Evolutionary conservation across 2,888 invertebrate genomes (phyloP).

Genomic region (Brassicogethes aeneus): DNA sequence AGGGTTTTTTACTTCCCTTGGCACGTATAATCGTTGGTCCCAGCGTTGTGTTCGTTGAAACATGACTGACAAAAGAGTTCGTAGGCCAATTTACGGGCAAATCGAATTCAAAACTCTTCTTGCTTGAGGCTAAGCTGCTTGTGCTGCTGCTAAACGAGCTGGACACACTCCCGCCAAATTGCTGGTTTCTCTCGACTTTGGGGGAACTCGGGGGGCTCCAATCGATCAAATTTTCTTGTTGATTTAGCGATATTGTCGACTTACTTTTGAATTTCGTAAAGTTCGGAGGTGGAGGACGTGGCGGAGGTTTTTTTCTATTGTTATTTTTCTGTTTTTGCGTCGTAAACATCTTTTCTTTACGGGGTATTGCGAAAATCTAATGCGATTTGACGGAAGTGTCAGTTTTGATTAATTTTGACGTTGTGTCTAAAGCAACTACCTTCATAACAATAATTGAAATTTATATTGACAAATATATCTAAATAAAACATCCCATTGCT

Average conservation of each 20-base stretch:
- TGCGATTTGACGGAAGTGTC: no score
- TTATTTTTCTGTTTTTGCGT: conserved; percentile 17
- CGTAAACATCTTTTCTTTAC: conserved; percentile 14
- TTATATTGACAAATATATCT: no score
- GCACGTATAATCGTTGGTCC: conserved; percentile 69
- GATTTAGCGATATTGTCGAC: conserved; percentile 32
- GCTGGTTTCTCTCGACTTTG: conserved; percentile 30
- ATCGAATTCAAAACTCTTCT: conserved; percentile 71
- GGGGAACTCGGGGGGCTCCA: conserved; percentile 44
- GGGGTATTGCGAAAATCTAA: no score
- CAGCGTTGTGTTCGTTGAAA: conserved; percentile 12
- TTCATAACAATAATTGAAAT: no score
- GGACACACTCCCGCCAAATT: conserved; percentile 36
- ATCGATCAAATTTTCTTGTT: conserved; percentile 40
- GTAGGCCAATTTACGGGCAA: conserved; percentile 38
- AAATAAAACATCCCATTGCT: no score
- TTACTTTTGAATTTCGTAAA: conserved; percentile 33
- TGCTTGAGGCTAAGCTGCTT: conserved; percentile 56
- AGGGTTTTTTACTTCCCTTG: conserved; percentile 35
- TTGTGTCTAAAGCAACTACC: no score
- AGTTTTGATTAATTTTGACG: no score
- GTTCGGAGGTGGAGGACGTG: conserved; percentile 62
- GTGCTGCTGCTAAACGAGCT: conserved; percentile 39
- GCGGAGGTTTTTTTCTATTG: conserved; percentile 60
- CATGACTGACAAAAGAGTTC: conserved; percentile 6